Conservation (phyloP, 2,113 vertebrate species). For the Lipophrys pholis region DNA sequence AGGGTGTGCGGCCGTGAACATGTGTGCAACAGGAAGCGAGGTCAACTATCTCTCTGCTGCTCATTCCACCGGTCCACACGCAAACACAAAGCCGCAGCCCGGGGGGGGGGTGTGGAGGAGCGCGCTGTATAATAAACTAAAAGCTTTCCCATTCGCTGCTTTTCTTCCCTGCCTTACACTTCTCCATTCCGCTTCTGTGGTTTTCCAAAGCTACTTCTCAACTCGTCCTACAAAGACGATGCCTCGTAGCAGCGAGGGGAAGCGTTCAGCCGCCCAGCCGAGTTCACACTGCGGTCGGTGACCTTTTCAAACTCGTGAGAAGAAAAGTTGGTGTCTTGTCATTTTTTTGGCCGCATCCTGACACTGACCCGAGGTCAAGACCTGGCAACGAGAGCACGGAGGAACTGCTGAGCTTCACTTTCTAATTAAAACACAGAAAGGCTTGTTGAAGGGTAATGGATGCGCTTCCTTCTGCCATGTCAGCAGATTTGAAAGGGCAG, state of each 20-base stretch:
- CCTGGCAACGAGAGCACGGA: not conserved
- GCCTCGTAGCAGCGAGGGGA: slow-evolving; percentile 5
- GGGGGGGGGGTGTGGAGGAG: slow-evolving; percentile 1
- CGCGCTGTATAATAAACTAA: slow-evolving; percentile 22
- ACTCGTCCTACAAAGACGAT: slow-evolving; percentile 16
- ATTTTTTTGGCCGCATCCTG: not conserved
- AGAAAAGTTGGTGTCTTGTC: slow-evolving; percentile 21
- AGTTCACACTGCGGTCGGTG: slow-evolving; percentile 3
- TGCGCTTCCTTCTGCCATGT: slow-evolving; percentile 53
- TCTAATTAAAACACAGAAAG: slow-evolving; percentile 49
- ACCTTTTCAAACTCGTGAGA: slow-evolving; percentile 44
- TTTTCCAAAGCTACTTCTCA: slow-evolving; percentile 15
- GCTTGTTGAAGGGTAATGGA: slow-evolving; percentile 67
- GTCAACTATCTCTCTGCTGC: slow-evolving; percentile 15
- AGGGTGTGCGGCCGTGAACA: slow-evolving; percentile 10
- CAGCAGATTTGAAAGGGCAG: slow-evolving; percentile 62
- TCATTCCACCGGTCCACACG: slow-evolving; percentile 34
- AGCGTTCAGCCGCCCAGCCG: slow-evolving; percentile 22
- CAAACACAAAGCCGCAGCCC: slow-evolving; percentile 46
- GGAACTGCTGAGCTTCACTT: slow-evolving; percentile 22
- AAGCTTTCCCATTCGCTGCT: slow-evolving; percentile 1
- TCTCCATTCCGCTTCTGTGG: slow-evolving; percentile 13
- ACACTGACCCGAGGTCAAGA: slow-evolving; percentile 26
- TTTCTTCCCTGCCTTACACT: slow-evolving; percentile 4
- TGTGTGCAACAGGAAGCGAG: slow-evolving; percentile 7